A percentile compares a stretch with the other conserved stretches of the same genome.
Conservation (phyloP, 1,140 invertebrate species). For the Brachionus manjavacas region DNA sequence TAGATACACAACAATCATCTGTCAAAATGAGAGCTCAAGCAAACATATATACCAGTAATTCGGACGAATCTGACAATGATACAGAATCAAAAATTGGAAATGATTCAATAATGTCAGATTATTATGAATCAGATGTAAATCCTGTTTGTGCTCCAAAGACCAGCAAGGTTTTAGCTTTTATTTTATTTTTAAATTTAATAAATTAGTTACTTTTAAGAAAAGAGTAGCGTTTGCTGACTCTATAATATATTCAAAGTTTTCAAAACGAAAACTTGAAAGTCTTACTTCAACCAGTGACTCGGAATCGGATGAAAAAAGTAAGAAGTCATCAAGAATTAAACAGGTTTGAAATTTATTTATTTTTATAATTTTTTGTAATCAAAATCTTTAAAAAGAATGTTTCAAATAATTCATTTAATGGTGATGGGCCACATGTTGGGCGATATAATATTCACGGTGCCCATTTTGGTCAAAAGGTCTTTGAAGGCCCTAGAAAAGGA, state of each 20-base stretch:
- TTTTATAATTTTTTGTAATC: background rate
- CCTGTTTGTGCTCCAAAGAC: background rate
- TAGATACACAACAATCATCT: background rate
- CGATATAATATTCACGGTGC: background rate
- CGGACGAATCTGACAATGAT: background rate
- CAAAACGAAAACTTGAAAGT: background rate
- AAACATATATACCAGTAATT: background rate
- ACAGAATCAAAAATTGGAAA: background rate
- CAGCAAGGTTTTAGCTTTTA: background rate
- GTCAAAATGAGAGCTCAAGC: background rate
- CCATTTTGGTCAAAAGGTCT: background rate
- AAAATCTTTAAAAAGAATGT: background rate
- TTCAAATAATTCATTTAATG: background rate
- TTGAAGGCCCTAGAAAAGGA: background rate
- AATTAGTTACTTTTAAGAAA: background rate
- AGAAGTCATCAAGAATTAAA: background rate
- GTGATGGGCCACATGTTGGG: background rate
- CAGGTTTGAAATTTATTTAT: background rate
- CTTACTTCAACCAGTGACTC: background rate
- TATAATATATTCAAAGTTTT: background rate
- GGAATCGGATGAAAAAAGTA: background rate
- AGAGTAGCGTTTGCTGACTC: background rate
- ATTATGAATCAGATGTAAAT: background rate
- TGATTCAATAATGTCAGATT: background rate
- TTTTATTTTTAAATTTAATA: background rate